Percentiles rank a stretch among this genome's conserved stretches.
phyloP scores from a whole-genome alignment of 2,797 vertebrate species.

The Hydrophis major region DNA sequence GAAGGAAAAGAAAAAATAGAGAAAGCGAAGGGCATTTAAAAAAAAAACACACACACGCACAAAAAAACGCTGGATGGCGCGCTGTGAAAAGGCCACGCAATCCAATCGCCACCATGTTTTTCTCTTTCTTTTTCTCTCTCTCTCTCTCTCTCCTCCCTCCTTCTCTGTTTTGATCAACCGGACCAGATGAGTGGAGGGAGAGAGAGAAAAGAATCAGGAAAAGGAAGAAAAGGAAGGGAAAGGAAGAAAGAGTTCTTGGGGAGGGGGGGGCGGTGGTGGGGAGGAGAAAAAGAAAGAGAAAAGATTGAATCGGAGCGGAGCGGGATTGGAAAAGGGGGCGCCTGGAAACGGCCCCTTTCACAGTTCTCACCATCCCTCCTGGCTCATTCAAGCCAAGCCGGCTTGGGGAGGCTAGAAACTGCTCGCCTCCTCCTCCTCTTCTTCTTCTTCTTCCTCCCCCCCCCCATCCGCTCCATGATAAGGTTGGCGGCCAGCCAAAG shows the following conservation, averaged over 20 bases:
- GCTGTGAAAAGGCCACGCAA: no score
- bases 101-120: background rate
- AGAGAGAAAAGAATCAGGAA: background rate
- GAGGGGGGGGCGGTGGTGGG: background rate
- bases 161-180: conserved; percentile 11
- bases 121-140: background rate
- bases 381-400: conserved; percentile 71
- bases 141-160: no score
- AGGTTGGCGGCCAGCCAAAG: conserved; percentile 82
- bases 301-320: background rate
- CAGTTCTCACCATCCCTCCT: conserved; percentile 80
- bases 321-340: conserved; percentile 37
- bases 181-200: background rate
- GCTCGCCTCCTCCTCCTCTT: conserved; percentile 44
- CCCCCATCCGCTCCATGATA: conserved; percentile 79
- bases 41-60: no score
- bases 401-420: background rate
- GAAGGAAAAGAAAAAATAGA: rapidly evolving
- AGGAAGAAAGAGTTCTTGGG: background rate
- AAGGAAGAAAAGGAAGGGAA: no score
- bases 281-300: no score
- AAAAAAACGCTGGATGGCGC: background rate
- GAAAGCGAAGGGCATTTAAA: background rate
- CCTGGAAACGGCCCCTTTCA: conserved; percentile 76
- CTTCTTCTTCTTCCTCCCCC: conserved; percentile 36